Evolutionary conservation across 2,797 vertebrate species (phyloP), one percentile per base, ranked within the genome.

Genomic region (Bufotes viridis): DNA sequence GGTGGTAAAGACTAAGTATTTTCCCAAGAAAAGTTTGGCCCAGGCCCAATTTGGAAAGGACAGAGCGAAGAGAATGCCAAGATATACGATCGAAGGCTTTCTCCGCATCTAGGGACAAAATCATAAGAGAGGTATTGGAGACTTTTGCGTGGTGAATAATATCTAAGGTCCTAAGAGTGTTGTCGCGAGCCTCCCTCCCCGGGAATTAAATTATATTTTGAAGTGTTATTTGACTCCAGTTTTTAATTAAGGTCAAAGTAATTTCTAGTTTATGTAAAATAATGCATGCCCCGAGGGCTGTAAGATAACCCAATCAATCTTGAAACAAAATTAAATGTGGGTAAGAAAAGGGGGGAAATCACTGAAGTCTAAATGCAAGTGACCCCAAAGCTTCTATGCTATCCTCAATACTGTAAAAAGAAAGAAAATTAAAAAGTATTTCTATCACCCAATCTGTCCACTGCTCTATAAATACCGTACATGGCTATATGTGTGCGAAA

Each of bases 211-310:
- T 4, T 51, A 17, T 14, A 69, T 69, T 81, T 22, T 65, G 20
- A 60, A 60, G 58, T 60, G 17, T 60, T 14, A 13, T 78, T 78
- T 78, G 55, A 81, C 61, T 81, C 13, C 34, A 65, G 34, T 63
- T 1, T 78, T 81, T 81, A 81, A 81, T 63, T 81, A 81, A 81
- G 42, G 61, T 78, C 34, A 81, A 67, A 81, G 34, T 81, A 49
- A 81, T 81, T 65, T 81, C 34, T 22, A 24, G 11, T 65, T 65
- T 81, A 67, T 81, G 42, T 81, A 65, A 49, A 24, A 67, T 51
- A 53, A 67, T 11, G 18, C 12, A 13, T 63, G 58, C 26, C 29
- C 13, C n/a, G 18, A 63, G 58, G 61, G n/a, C 22, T 22, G 53
- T 65, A 42, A 81, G 80, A 65, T 22, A 9, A 65, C 34, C 18